These are phyloP conservation scores for Cassiopea xamachana DNA, from an alignment of 30 jellyfish, hydroid and myxozoan species.

Conservation along the genomic window DNA sequence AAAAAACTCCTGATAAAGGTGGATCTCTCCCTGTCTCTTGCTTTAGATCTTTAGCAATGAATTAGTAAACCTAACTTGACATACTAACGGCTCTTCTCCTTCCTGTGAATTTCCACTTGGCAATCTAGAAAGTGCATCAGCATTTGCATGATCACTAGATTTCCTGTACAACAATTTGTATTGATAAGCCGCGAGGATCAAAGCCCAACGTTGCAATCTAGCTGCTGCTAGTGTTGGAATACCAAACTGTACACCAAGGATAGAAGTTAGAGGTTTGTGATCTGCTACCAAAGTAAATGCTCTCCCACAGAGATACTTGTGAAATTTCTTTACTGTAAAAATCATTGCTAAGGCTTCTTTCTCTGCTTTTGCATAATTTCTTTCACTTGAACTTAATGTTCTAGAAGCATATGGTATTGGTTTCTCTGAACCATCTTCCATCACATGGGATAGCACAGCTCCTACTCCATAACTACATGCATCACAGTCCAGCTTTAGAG, in stretches of 20 bases:
- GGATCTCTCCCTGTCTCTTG: constrained; percentile 45
- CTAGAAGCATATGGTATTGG: constrained; percentile 76
- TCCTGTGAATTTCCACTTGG: constrained; percentile 47
- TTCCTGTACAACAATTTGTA: constrained; percentile 22
- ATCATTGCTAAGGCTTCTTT: constrained; percentile 81
- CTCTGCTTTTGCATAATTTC: constrained; percentile 70
- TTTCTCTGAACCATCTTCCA: constrained; percentile 65
- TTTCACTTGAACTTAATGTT: constrained; percentile 46
- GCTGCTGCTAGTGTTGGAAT: constrained; percentile 78
- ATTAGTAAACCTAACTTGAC: constrained; percentile 14
- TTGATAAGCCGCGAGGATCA: constrained; percentile 30
- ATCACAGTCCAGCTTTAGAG: constrained; percentile 49
- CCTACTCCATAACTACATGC: constrained; percentile 88
- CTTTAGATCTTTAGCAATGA: constrained; percentile 31
- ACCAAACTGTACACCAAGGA: constrained; percentile 56
- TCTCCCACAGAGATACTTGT: constrained; percentile 80
- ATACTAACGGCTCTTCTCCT: not conserved
- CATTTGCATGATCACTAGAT: constrained; percentile 46
- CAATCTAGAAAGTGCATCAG: constrained; percentile 34
- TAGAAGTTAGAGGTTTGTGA: constrained; percentile 50
- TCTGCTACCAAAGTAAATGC: constrained; percentile 71
- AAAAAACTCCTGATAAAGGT: constrained; percentile 29
- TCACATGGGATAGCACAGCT: constrained; percentile 76
- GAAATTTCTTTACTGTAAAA: constrained; percentile 77
- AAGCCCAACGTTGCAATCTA: constrained; percentile 74